These are phyloP conservation scores for Coelogynopora nodosa DNA, from an alignment of 2,888 invertebrate genomes.

Conservation along the genomic window DNA sequence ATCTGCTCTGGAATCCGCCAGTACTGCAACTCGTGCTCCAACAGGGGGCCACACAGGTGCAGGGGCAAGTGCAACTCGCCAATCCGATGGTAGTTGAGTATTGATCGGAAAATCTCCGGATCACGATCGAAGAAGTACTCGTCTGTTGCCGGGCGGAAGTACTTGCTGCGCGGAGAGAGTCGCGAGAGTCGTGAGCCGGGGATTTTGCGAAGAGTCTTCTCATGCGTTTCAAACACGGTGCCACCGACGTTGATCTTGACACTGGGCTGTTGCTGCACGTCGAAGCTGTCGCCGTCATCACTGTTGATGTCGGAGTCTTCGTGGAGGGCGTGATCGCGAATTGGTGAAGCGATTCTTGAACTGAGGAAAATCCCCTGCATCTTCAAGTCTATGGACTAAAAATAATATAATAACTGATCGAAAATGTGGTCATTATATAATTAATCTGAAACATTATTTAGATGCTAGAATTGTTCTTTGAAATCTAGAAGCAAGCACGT, in stretches of 20 bases:
- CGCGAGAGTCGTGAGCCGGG: slow-evolving; percentile 34
- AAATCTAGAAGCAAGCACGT: too few relatives aligned
- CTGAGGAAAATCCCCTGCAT: neutral
- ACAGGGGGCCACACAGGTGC: slow-evolving; percentile 59
- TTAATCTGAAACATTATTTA: too few relatives aligned
- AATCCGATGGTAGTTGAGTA: slow-evolving; percentile 39
- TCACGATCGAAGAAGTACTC: slow-evolving; percentile 46
- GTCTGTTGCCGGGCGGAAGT: neutral
- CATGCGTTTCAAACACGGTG: slow-evolving; percentile 29
- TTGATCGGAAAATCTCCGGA: slow-evolving; percentile 47
- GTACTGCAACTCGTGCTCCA: slow-evolving; percentile 58
- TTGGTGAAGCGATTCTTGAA: neutral
- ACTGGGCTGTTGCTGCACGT: neutral
- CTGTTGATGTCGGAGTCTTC: neutral
- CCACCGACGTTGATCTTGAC: slow-evolving; percentile 40
- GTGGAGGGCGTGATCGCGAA: neutral
- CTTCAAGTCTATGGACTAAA: neutral
- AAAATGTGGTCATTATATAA: too few relatives aligned
- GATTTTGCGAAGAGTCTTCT: slow-evolving; percentile 19
- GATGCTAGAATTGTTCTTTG: too few relatives aligned
- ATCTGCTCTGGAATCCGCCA: slow-evolving; percentile 55
- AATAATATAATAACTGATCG: neutral
- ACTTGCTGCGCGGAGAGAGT: neutral
- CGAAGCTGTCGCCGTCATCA: neutral
- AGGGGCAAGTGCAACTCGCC: slow-evolving; percentile 58